These are phyloP conservation scores for Mesopsocus fuscifrons DNA, from an alignment of 2,888 invertebrate genomes.

Conservation along the genomic window DNA sequence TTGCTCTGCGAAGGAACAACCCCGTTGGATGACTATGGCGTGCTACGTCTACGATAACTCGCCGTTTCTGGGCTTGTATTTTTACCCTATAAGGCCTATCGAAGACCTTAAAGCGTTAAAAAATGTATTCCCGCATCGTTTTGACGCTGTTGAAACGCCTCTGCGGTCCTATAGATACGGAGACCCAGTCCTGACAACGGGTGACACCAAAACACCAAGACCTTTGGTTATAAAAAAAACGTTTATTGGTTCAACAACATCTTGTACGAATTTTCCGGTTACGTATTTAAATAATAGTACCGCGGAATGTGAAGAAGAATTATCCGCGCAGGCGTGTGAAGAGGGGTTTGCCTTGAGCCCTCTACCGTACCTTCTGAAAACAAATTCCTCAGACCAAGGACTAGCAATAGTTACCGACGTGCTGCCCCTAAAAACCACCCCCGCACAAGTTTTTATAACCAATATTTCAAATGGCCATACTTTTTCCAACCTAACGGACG, in stretches of 20 bases:
- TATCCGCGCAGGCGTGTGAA: neutral
- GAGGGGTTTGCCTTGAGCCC: neutral
- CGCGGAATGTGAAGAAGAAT: neutral
- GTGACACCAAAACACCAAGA: neutral
- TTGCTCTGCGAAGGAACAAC: too few species aligned
- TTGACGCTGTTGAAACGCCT: neutral
- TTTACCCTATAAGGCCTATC: conserved; percentile 10
- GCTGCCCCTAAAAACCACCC: too few species aligned
- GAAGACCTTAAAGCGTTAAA: conserved; percentile 11
- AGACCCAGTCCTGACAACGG: neutral
- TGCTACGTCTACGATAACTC: conserved; percentile 12
- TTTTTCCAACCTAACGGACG: neutral
- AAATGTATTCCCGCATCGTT: neutral
- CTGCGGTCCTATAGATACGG: neutral
- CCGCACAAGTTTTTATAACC: too few species aligned
- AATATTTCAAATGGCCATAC: too few species aligned
- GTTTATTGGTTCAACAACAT: neutral
- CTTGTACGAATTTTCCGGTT: neutral
- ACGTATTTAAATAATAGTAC: neutral
- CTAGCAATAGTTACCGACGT: too few species aligned
- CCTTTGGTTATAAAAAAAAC: neutral
- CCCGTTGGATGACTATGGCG: conserved; percentile 1
- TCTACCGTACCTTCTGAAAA: too few species aligned
- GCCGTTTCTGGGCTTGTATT: conserved; percentile 14
- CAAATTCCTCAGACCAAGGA: too few species aligned